Conservation (phyloP, 2,113 vertebrate genomes). For the Sturnus vulgaris region DNA sequence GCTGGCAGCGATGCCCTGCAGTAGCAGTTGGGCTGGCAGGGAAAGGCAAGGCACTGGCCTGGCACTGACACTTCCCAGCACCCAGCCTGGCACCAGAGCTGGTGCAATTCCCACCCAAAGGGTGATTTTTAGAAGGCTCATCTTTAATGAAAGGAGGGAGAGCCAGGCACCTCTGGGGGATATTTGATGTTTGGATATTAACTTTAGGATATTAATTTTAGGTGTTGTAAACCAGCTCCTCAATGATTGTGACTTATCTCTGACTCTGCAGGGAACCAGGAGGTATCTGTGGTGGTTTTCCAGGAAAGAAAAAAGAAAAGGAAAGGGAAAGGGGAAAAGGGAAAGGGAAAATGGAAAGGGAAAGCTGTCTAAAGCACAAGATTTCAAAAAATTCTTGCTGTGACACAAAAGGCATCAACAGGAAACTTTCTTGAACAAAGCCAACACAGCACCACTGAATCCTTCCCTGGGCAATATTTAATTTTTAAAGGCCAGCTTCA, state of each 20-base stretch:
- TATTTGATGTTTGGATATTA: background rate
- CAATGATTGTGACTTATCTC: background rate
- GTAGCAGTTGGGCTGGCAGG: background rate
- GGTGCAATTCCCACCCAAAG: background rate
- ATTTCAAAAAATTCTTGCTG: background rate
- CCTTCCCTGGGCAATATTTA: background rate
- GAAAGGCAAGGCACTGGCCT: rapidly evolving
- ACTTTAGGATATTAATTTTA: background rate
- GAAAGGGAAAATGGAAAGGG: no score
- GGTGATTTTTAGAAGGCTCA: background rate
- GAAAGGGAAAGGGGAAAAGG: no score
- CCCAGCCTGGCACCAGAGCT: background rate
- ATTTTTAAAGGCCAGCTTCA: background rate
- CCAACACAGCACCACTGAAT: background rate
- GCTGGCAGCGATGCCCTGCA: background rate
- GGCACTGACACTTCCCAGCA: background rate
- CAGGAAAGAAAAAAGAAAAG: background rate
- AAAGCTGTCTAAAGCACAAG: background rate
- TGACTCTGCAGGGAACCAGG: background rate
- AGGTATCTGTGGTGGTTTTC: background rate
- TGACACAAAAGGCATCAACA: background rate
- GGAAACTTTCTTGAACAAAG: background rate
- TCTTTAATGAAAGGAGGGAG: background rate
- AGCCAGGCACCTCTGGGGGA: background rate
- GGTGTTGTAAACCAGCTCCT: background rate